Base-by-base conservation (phyloP, 2,113 vertebrate genomes). In the Hemiprocne comata region DNA sequence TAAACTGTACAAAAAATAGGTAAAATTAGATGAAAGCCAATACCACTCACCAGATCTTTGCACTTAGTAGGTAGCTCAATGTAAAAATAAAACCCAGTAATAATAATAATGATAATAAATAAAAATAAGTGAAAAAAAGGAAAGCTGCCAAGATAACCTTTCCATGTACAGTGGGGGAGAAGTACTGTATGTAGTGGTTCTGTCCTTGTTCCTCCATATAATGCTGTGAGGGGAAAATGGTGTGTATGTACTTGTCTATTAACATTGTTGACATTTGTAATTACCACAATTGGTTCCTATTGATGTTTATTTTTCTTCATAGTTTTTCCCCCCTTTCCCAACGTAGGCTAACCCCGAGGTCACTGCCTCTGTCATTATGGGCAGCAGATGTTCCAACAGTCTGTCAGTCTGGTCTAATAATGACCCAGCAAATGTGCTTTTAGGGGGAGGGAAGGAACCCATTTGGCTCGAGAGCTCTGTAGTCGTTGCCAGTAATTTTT, bases 11-110 rank as follows among this genome's bases (percentile, higher is more conserved):
- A 97, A 97, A 96, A n/a, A 69, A 88, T 92, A 97, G 97, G 94
- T 95, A 86, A 70, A 87, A 64, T 73, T 96, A 96, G 95, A 95
- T 96, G 92, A 94, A 94, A 98, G 95, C 96, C 95, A 50, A 94
- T 75, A 91, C 97, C 97, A 97, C 96, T 98, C 97, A 96, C 97
- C 96, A 97, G 95, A 97, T 92, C 97, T 97, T 97, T 97, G 98
- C 98, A 98, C 98, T 98, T 97, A 95, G 96, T 98, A 97, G 96
- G 91, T 98, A 98, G 97, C 95, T 98, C 89, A 79, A 53, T 98
- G 97, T 98, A 97, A 95, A 96, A 97, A 94, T 96, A 97, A 93
- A 95, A 81, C 90, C 92, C 81, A 87, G 73, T 67, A 90, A 97
- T 85, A 97, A 95, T 60, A 77, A 84, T 95, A 94, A 94, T 40